Base-by-base conservation (phyloP, 2,113 vertebrate genomes). In the Telmatochromis sp. region DNA sequence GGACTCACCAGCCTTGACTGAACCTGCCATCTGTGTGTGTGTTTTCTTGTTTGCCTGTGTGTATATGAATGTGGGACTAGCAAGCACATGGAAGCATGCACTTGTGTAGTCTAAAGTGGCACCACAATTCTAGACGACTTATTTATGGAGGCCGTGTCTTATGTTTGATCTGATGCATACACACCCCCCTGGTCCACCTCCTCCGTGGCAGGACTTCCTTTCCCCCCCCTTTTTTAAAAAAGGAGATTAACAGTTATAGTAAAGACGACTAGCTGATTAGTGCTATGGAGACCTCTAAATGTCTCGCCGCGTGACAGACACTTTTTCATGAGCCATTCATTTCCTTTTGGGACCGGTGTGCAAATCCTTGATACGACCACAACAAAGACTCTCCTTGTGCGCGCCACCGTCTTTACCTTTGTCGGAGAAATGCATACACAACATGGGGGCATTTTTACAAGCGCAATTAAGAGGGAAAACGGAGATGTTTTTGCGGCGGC, bases 1-100 rank as follows among this genome's bases (percentile, higher is more conserved):
- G 95, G 89, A 95, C 96, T 96, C 96, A 90, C 91, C 95, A 96
- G 96, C 94, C 94, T 96, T 95, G 94, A 96, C 95, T 96, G 92
- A 95, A 96, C 94, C 86, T 93, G 94, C 96, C 95, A 96, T 96
- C 96, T 97, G 95, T 84, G 95, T 92, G 55, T 82, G 28, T 53
- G 28, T 45, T 45, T 81, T 57, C 83, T 86, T 90, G 82, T 84
- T 78, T 91, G 87, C 35, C 4, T 87, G 58, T 90, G 79, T 84
- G 80, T 89, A 81, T 75, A 63, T 51, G 40, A 73, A 47, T 85
- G 89, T 19, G 14, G 73, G 57, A 54, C 89, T 89, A 88, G 88
- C 91, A 89, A 88, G 90, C 89, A 86, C 89, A 80, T 85, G 81
- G 88, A 86, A 88, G 83, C 82, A 75, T 83, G 82, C 45, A 60